Percentiles rank a stretch among this genome's conserved stretches.
These are phyloP conservation scores for Colossoma macropomum DNA, from an alignment of 2,113 vertebrate species.

Conservation along the genomic window DNA sequence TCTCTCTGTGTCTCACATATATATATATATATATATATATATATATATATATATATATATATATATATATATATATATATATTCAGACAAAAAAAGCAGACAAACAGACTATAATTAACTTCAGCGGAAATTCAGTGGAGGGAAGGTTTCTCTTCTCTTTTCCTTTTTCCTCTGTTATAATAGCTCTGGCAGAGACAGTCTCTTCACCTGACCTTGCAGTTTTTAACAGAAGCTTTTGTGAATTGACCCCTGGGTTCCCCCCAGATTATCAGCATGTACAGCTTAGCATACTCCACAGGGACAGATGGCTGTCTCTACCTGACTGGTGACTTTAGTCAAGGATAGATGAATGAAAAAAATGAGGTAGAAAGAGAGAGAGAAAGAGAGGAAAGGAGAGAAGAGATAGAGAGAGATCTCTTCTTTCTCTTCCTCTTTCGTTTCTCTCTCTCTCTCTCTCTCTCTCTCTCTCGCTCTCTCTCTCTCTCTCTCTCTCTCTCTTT, in stretches of 20 bases:
- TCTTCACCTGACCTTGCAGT: slow-evolving; percentile 51
- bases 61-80: no score
- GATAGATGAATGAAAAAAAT: slow-evolving; percentile 48
- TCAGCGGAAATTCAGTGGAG: no score
- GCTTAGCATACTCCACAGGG: slow-evolving; percentile 60
- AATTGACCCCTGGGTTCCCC: slow-evolving; percentile 54
- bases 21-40: no score
- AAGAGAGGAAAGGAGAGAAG: neutral
- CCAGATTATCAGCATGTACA: slow-evolving; percentile 64
- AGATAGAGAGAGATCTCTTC: neutral
- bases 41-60: no score
- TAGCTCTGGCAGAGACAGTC: slow-evolving; percentile 10
- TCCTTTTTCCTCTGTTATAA: slow-evolving; percentile 45
- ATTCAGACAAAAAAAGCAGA: no score
- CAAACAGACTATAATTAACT: no score
- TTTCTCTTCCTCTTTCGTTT: neutral
- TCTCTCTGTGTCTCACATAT: neutral
- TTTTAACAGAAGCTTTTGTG: slow-evolving; percentile 55
- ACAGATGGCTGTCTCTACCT: slow-evolving; percentile 65
- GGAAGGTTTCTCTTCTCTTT: slow-evolving; percentile 28
- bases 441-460: no score
- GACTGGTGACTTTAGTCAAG: slow-evolving; percentile 63
- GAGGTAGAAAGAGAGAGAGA: neutral
- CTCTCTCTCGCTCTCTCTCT: no score
- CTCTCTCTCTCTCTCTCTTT: neutral